A percentile compares a stretch with the other conserved stretches of the same genome.
Conservation (phyloP, 2,113 vertebrate species). For the Nematolebias whitei region DNA sequence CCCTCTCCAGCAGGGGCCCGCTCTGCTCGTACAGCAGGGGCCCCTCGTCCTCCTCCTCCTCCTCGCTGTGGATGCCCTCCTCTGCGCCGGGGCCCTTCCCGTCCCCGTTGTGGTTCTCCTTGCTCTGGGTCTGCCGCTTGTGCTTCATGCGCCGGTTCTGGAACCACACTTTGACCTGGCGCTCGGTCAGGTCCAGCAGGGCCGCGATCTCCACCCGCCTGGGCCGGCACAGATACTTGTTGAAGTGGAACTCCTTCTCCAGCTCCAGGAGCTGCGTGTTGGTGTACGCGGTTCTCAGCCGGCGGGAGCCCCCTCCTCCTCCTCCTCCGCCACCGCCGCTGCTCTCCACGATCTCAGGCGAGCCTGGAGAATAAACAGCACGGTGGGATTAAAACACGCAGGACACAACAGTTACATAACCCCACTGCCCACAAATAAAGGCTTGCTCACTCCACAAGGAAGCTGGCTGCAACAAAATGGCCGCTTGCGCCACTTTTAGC, state of each 20-base stretch:
- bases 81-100: constrained; percentile 85
- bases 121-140: constrained; percentile 97
- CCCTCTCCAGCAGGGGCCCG: constrained; percentile 93
- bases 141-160: constrained; percentile 99
- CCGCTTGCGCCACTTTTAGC: constrained; percentile 62
- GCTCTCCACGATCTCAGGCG: constrained; percentile 89
- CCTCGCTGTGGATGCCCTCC: constrained; percentile 91
- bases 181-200: constrained; percentile 94
- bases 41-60: constrained; percentile 92
- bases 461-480: constrained; percentile 73
- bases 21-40: constrained; percentile 88
- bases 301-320: constrained; percentile 88
- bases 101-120: constrained; percentile 94
- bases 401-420: constrained; percentile 71
- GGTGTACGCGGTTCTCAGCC: constrained; percentile 97
- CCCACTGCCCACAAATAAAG: constrained; percentile 33
- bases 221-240: constrained; percentile 99
- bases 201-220: constrained; percentile 97
- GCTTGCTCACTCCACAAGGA: constrained; percentile 30
- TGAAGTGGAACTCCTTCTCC: constrained; percentile 99
- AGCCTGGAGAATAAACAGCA: constrained; percentile 86
- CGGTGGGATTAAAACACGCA: constrained; percentile 78
- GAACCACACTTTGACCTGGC: constrained; percentile 99
- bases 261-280: constrained; percentile 99
- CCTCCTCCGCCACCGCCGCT: constrained; percentile 80